These are phyloP conservation scores for Ophioninae sp. DNA, from an alignment of 2,888 invertebrate genomes.

Conservation along the genomic window DNA sequence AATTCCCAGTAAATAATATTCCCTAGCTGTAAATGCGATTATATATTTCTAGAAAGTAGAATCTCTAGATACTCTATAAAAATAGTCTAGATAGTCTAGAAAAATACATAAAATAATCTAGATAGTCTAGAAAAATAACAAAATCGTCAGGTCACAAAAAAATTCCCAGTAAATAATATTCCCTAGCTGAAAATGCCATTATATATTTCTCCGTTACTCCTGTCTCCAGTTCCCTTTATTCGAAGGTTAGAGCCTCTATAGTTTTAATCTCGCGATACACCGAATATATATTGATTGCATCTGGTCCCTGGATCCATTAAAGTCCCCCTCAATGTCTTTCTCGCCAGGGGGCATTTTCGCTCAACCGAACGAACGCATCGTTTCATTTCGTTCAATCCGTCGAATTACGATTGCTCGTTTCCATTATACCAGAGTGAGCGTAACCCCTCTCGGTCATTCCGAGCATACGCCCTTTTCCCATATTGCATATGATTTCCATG, in stretches of 20 bases:
- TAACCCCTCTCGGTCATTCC: constrained; percentile 10
- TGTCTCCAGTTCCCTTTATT: background rate
- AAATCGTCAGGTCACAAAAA: too few relatives aligned
- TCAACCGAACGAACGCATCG: constrained; percentile 41
- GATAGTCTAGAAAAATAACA: too few relatives aligned
- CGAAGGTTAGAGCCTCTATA: constrained; percentile 14
- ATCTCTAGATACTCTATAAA: too few relatives aligned
- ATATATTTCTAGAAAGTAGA: too few relatives aligned
- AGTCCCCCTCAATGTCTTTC: constrained; percentile 13
- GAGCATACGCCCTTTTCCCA: constrained; percentile 17
- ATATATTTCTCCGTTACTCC: background rate
- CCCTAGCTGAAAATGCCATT: background rate
- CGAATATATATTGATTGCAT: constrained; percentile 32
- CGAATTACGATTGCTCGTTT: constrained; percentile 41
- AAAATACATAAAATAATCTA: too few relatives aligned
- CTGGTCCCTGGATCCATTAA: constrained; percentile 34
- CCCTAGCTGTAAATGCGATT: too few relatives aligned
- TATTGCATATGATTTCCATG: constrained; percentile 53
- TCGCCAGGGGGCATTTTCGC: constrained; percentile 29
- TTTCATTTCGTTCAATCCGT: constrained; percentile 55
- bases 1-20: too few relatives aligned
- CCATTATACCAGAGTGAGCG: constrained; percentile 8
- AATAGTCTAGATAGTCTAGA: too few relatives aligned
- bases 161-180: too few relatives aligned
- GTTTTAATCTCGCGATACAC: constrained; percentile 39